phyloP scores from a whole-genome alignment of 2,113 vertebrate species.

The Tyto alba region DNA sequence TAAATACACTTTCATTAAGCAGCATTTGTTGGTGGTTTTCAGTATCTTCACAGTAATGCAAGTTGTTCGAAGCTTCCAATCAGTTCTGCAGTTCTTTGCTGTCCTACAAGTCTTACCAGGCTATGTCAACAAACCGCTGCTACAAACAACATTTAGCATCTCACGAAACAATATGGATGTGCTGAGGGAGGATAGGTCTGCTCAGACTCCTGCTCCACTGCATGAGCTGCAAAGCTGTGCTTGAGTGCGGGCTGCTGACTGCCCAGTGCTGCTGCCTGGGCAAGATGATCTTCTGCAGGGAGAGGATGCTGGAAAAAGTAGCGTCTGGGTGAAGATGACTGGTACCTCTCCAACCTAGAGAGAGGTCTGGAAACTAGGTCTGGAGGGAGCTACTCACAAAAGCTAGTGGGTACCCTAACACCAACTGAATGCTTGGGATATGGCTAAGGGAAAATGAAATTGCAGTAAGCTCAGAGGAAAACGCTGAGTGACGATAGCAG shows the following conservation, averaged over 20 bases:
- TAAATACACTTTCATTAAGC: neutral
- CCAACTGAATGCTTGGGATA: neutral
- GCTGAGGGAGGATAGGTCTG: neutral
- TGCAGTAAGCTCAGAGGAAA: neutral
- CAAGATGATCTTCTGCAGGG: neutral
- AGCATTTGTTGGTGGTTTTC: neutral
- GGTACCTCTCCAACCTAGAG: neutral
- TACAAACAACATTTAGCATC: fast-evolving
- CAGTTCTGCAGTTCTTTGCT: neutral
- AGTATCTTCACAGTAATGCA: neutral
- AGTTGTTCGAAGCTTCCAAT: neutral
- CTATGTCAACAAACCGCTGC: neutral
- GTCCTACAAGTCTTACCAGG: neutral
- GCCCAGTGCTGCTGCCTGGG: neutral
- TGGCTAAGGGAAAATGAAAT: neutral
- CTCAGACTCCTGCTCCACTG: neutral
- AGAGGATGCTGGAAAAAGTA: neutral
- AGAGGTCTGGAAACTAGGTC: neutral
- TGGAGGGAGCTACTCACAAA: neutral
- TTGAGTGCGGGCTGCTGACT: too few species aligned
- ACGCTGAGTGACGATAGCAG: neutral
- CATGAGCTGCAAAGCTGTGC: neutral
- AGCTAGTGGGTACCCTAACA: neutral
- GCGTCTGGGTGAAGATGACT: neutral
- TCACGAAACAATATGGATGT: fast-evolving